Base-by-base conservation (phyloP, 2,888 invertebrate genomes). In the Caenorhabditis drosophilae region DNA sequence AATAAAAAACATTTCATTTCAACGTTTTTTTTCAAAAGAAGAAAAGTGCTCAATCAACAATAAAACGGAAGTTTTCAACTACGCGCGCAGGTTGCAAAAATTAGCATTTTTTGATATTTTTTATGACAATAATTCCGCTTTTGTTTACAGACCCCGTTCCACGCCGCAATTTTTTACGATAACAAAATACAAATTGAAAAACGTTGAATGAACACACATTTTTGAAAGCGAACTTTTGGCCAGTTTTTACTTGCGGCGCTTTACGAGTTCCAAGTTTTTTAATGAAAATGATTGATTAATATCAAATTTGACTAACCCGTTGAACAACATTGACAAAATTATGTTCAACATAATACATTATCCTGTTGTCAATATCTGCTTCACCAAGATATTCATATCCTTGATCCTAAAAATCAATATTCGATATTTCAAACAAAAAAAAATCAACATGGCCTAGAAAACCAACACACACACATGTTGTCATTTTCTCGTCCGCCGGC, bases 341-440 rank as follows among this genome's bases (percentile, higher is more conserved):
- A 18, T 62, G 34, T 34, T 57, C 54, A 22, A 71, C 66, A 51
- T 71, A 71, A 42, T 56, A 60, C 67, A 71, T 66, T 1, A 59
- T 26, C 1, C 68, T 56, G 41, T 66, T 66, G 38, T 71, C 71
- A 27, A 71, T 59, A 40, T 71, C 68, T 3, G 71, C 71, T 31
- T 71, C 71, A 15, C 71, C 71, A 11, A 71, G 52, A 47, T 44
- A 71, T 31, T 71, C 71, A 38, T 42, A 68, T 35, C 63, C 66
- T 20, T 55, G 60, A 11, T 71, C 71, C 50, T 59, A 34, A 20
- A 68, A 54, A 38, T 15, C 25, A 45, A 16, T 45, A n/a, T 41
- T n/a, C 40, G 36, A 20, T 48, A 1, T 12, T 15, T 27, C 20
- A 47, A 27, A 31, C 1, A 12, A 31, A n/a, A 27, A 31, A 20